A percentile compares a stretch with the other conserved stretches of the same genome.
Conservation (phyloP, 2,113 vertebrate genomes). For the Pontoporia blainvillei region DNA sequence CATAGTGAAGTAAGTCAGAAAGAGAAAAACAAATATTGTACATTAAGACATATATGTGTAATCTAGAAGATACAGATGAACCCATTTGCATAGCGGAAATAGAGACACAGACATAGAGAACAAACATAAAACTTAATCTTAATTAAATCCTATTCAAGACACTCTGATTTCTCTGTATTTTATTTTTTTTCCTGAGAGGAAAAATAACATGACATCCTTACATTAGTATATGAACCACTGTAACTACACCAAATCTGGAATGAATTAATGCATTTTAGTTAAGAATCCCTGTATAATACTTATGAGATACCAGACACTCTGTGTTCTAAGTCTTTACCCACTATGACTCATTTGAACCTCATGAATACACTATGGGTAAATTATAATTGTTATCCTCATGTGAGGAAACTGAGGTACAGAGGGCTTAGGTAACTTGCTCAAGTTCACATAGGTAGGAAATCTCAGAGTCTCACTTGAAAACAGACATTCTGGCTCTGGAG, state of each 20-base stretch:
- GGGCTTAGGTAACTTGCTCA: not conserved
- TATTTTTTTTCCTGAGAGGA: not conserved
- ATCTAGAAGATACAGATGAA: too few relatives aligned
- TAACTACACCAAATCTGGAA: not conserved
- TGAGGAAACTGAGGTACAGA: not conserved
- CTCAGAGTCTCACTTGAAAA: not conserved
- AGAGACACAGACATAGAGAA: too few relatives aligned
- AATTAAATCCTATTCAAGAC: not conserved
- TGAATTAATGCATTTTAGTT: not conserved
- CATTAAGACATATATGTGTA: too few relatives aligned
- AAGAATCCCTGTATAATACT: not conserved
- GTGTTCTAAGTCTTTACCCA: not conserved
- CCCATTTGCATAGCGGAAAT: too few relatives aligned
- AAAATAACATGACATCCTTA: not conserved
- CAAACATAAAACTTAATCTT: not conserved
- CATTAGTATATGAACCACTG: not conserved
- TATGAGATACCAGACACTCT: not conserved
- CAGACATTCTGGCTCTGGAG: not conserved
- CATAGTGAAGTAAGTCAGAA: too few relatives aligned
- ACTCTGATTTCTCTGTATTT: not conserved
- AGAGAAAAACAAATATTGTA: too few relatives aligned
- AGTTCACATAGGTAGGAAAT: not conserved
- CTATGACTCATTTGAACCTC: not conserved
- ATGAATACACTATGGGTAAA: not conserved
- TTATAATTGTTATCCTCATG: not conserved